Percentiles rank a stretch among this genome's conserved stretches.
These are phyloP conservation scores for Melanaphis sacchari DNA, from an alignment of 1,140 invertebrate genomes.

Conservation along the genomic window DNA sequence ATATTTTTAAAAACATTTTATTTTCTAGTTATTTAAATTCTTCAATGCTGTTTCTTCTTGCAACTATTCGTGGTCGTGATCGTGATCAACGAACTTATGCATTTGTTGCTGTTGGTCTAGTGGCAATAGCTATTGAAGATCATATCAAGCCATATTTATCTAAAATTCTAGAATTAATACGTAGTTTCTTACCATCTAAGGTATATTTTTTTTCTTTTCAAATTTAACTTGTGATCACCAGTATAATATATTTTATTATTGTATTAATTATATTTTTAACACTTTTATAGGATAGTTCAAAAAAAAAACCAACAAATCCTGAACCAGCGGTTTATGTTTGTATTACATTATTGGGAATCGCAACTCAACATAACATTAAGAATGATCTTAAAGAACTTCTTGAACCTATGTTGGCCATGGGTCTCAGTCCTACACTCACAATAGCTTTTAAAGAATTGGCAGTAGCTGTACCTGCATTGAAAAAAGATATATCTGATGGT, in stretches of 20 bases:
- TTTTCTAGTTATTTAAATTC: constrained; percentile 74
- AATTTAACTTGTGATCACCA: not conserved
- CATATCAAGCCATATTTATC: constrained; percentile 82
- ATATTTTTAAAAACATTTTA: not conserved
- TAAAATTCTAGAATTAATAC: constrained; percentile 87
- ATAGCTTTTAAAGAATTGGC: constrained; percentile 90
- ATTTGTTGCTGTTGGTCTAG: constrained; percentile 88
- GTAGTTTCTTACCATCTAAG: constrained; percentile 79
- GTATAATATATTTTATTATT: not conserved
- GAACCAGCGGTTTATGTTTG: constrained; percentile 94
- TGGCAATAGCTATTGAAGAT: constrained; percentile 87
- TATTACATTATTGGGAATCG: constrained; percentile 89
- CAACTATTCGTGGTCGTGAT: constrained; percentile 77
- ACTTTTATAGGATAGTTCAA: constrained; percentile 69
- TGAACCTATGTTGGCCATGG: constrained; percentile 91
- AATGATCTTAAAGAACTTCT: constrained; percentile 84
- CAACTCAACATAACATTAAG: constrained; percentile 76
- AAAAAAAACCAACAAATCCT: constrained; percentile 71
- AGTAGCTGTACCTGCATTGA: constrained; percentile 84
- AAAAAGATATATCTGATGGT: constrained; percentile 90
- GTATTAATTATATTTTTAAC: not conserved
- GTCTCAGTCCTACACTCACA: constrained; percentile 87
- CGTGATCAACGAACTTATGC: constrained; percentile 80
- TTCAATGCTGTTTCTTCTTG: constrained; percentile 81
- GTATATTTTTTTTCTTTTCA: constrained; percentile 54